Evolutionary conservation across 2,797 vertebrate genomes (phyloP), one percentile per base, ranked within the genome.

Genomic region (Melanotaenia trifasciata): DNA sequence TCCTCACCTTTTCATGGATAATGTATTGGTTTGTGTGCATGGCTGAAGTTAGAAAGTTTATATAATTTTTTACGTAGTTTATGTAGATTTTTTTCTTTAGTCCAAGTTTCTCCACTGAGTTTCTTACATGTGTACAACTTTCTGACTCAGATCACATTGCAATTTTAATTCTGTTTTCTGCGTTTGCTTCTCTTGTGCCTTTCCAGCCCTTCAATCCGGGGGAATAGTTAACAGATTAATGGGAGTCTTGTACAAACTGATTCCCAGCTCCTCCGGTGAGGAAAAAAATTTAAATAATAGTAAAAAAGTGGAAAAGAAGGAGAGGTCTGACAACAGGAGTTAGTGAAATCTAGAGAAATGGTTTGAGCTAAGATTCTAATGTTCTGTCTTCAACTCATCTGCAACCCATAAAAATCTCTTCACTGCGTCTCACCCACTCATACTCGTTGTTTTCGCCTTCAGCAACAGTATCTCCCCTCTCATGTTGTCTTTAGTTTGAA

Each of bases 151-250:
- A 38, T 36, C 18, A 1, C 26, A 26, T 69, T 50, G 14, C 0
- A 32, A 9, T 33, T 40, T 58, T 11, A 12, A 16, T 35, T 16
- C 38, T 7, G n/a, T 13, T 64, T 14, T 69, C 28, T 12, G 35
- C 65, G 1, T 54, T 28, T 28, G 3, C 14, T 28, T 54, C 13
- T 26, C 26, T 68, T 65, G 63, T 71, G 61, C 40, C 70, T 74
- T 70, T 71, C 58, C 71, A 64, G 64, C 57, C 57, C 68, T 28
- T 33, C 84, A 82, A 89, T 79, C 88, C 79, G 16, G 40, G 73
- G 78, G 81, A 84, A 80, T 78, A 81, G 79, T 87, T 90, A 87
- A 86, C 84, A 83, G 85, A 88, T 89, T 77, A 84, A 83, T 84
- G 79, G 85, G 83, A 81, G 72, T 78, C 71, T 81, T 81, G 74